Percentiles rank a stretch among this genome's conserved stretches.
Conservation (phyloP, 2,797 vertebrate genomes). For the Clarias laeviceps region DNA sequence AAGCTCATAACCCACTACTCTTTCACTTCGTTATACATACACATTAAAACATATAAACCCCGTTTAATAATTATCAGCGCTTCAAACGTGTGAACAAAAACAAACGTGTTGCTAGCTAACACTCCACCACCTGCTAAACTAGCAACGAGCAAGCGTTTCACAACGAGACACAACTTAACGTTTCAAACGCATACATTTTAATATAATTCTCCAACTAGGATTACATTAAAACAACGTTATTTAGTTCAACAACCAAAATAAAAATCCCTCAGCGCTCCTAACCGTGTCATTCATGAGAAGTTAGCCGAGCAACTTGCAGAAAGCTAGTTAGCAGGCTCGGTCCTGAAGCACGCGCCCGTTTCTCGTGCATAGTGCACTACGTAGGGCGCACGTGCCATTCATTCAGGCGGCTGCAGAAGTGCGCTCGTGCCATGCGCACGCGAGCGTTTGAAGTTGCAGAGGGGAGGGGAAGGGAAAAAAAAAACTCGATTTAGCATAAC, state of each 20-base stretch:
- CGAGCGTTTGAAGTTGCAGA: background rate
- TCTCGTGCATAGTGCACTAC: background rate
- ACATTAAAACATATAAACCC: background rate
- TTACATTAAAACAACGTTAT: background rate
- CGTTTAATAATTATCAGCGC: background rate
- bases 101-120: constrained; percentile 28
- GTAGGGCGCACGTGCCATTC: constrained; percentile 2
- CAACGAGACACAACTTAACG: background rate
- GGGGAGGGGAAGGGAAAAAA: background rate
- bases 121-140: background rate
- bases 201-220: background rate
- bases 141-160: background rate
- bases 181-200: background rate
- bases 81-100: background rate
- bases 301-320: constrained; percentile 13
- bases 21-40: background rate
- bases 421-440: background rate
- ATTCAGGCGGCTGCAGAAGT: background rate
- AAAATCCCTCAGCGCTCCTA: background rate
- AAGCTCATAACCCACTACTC: background rate
- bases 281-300: constrained; percentile 9
- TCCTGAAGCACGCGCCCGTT: background rate
- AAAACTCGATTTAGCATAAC: constrained; percentile 4
- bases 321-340: constrained; percentile 13
- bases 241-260: background rate